Evolutionary conservation across 2,888 invertebrate species (phyloP), one percentile per base, ranked within the genome.

Genomic region (Eledona agricola): DNA sequence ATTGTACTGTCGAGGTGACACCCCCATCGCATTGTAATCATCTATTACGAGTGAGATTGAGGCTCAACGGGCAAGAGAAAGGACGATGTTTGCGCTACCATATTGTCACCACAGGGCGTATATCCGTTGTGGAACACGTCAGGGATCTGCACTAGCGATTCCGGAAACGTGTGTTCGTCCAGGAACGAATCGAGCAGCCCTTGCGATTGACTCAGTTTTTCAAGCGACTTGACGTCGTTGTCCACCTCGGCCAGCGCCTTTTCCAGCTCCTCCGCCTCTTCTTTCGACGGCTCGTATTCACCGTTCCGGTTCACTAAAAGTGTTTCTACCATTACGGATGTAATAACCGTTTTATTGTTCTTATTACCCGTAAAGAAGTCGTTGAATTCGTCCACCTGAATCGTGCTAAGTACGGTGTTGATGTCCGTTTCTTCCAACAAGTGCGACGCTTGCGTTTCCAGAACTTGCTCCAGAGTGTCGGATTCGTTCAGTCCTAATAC

Each of bases 211-310:
- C 84, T 85, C 74, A 85, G 78, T 74, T 86, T 85, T 71, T 87
- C 86, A 64, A 87, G 74, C 50, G 85, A 85, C 73, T 86, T 83
- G 10, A 87, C 84, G 69, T 86, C 86, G 70, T 86, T 85, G 70
- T 88, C 88, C 28, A 89, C 89, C 32, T 86, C 86, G 63, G 88
- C 89, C 57, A 94, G 77, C 4, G 93, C 93, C 52, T 93, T 85
- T 71, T 93, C 93, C 64, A 94, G 77, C 73, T 93, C 93, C 61
- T 93, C 93, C 19, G 91, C 88, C 76, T 94, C 93, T 70, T 91
- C 93, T 71, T 85, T 82, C 34, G 87, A 83, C 20, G 87, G 86
- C 65, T 84, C 83, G 65, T 84, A 85, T 59, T 84, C 85, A n/a
- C 86, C 86, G 71, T 86, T 87, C 72, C 84, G 84, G 71, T 84